phyloP scores from a whole-genome alignment of 2,888 invertebrate species.

The Drosophila formosana region DNA sequence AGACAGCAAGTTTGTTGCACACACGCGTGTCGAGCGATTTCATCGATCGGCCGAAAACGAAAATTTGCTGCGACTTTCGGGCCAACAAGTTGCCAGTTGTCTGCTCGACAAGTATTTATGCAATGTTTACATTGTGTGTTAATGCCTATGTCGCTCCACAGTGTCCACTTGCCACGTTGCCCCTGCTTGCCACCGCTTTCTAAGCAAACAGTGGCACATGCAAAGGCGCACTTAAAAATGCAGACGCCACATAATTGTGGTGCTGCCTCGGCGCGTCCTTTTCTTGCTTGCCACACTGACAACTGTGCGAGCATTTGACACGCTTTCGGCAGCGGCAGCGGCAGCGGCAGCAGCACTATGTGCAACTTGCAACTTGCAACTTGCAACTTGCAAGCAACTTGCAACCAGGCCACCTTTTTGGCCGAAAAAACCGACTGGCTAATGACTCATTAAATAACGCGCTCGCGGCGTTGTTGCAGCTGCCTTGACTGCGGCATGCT shows the following conservation, averaged over 20 bases:
- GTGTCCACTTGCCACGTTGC: background rate
- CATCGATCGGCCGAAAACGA: constrained; percentile 22
- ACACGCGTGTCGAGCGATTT: constrained; percentile 65
- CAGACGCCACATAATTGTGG: constrained; percentile 78
- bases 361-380: background rate
- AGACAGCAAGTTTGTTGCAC: constrained; percentile 3
- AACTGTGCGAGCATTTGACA: constrained; percentile 60
- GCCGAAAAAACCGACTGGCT: constrained; percentile 40
- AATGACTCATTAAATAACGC: constrained; percentile 77
- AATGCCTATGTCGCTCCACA: constrained; percentile 45
- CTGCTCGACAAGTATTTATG: constrained; percentile 63
- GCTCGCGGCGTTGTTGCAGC: constrained; percentile 43
- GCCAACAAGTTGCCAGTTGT: constrained; percentile 56
- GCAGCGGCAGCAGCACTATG: background rate
- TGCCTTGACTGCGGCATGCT: constrained; percentile 18
- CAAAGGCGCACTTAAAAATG: constrained; percentile 77
- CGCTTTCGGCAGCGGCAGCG: constrained; percentile 24
- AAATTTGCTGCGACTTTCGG: background rate
- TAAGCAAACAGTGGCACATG: constrained; percentile 70
- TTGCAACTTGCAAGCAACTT: constrained; percentile 22
- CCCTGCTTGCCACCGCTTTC: background rate
- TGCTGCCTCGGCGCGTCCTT: constrained; percentile 15
- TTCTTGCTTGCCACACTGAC: constrained; percentile 59
- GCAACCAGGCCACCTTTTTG: constrained; percentile 49
- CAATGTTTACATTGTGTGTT: constrained; percentile 76